These are phyloP conservation scores for Cyprinodon brontotheroides DNA, from an alignment of 2,113 vertebrate species.

Conservation along the genomic window DNA sequence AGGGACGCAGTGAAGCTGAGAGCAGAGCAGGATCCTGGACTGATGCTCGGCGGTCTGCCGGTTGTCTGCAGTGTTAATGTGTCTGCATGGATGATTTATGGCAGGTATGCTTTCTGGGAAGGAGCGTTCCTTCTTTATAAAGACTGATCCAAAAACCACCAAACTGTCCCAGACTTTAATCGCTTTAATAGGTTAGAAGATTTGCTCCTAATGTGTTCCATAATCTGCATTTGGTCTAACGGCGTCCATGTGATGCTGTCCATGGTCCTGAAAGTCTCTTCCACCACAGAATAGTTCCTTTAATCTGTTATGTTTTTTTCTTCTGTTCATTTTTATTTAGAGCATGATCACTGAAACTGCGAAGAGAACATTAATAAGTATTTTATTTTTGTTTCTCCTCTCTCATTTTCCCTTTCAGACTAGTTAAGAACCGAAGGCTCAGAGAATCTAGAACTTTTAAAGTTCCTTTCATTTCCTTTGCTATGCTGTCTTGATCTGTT, in stretches of 20 bases:
- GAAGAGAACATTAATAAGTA: not conserved
- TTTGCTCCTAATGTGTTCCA: not conserved
- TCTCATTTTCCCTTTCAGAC: too few relatives aligned
- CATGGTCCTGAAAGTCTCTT: not conserved
- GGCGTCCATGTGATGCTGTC: not conserved
- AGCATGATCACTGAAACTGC: too few relatives aligned
- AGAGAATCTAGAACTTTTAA: not conserved
- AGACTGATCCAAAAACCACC: not conserved
- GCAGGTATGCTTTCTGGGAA: not conserved
- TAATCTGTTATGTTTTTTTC: not conserved
- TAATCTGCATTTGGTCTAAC: not conserved
- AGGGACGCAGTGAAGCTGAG: constrained; percentile 18
- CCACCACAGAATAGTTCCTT: not conserved
- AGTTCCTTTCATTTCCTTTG: not conserved
- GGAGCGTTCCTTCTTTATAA: not conserved
- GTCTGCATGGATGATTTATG: not conserved
- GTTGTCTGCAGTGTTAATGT: constrained; percentile 21
- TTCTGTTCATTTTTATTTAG: too few relatives aligned
- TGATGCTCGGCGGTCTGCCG: constrained; percentile 19
- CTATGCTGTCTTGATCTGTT: not conserved
- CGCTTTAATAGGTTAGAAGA: not conserved
- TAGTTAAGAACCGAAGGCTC: too few relatives aligned
- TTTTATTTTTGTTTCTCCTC: not conserved
- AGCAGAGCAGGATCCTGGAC: constrained; percentile 17
- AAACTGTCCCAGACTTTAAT: not conserved